Conservation (phyloP, 2,888 invertebrate species). For the Bursaphelenchus okinawaensis region DNA sequence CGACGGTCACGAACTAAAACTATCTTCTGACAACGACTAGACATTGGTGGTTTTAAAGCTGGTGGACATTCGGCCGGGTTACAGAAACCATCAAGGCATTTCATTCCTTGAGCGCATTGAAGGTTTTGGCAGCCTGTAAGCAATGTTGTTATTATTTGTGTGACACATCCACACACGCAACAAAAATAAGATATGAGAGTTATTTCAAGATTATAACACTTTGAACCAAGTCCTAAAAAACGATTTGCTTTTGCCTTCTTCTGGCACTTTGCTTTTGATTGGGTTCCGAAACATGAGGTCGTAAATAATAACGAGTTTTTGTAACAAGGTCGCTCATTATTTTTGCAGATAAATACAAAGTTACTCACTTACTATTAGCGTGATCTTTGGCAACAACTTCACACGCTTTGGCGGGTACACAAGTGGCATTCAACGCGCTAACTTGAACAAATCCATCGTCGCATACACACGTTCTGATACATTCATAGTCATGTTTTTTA, state of each 20-base stretch:
- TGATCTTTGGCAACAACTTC: neutral
- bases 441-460: conserved; percentile 25
- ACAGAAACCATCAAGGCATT: conserved; percentile 23
- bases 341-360: neutral
- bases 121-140: conserved; percentile 17
- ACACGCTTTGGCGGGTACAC: conserved; percentile 20
- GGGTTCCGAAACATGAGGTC: too few species aligned
- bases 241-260: too few species aligned
- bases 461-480: conserved; percentile 21
- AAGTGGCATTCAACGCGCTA: conserved; percentile 20
- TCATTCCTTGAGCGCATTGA: conserved; percentile 17
- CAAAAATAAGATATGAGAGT: too few species aligned
- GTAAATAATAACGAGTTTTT: too few species aligned
- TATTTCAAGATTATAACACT: too few species aligned
- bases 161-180: too few species aligned
- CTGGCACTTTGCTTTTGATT: too few species aligned
- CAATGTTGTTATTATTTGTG: too few species aligned
- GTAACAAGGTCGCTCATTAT: too few species aligned
- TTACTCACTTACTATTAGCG: conserved; percentile 11
- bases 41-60: conserved; percentile 17
- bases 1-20: conserved; percentile 7
- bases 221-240: too few species aligned
- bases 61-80: conserved; percentile 22
- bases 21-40: conserved; percentile 2
- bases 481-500: conserved; percentile 15